Evolutionary conservation across 2,888 invertebrate genomes (phyloP).

Genomic region (Xylophagus ater): DNA sequence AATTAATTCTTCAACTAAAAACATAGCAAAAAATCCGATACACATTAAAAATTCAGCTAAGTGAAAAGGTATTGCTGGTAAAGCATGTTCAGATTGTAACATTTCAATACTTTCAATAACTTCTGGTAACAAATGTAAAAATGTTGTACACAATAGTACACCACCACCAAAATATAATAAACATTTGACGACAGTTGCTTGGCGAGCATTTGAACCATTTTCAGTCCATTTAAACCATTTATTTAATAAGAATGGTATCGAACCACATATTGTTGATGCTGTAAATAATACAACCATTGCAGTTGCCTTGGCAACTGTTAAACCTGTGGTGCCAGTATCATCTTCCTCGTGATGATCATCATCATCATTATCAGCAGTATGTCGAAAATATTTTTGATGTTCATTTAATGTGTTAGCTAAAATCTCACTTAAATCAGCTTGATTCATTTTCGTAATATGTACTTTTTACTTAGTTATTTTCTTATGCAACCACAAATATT

Average conservation of each 20-base stretch:
- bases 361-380: constrained; percentile 9
- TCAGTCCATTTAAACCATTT: constrained; percentile 44
- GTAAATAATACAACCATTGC: constrained; percentile 67
- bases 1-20: constrained; percentile 67
- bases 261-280: constrained; percentile 64
- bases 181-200: constrained; percentile 43
- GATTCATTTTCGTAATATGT: too few species aligned
- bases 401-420: too few species aligned
- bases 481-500: too few species aligned
- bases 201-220: constrained; percentile 27
- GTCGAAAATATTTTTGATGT: too few species aligned
- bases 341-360: constrained; percentile 20
- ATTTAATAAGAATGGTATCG: constrained; percentile 59
- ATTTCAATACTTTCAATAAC: constrained; percentile 56
- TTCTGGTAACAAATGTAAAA: constrained; percentile 71
- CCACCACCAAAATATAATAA: constrained; percentile 77
- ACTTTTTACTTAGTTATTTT: too few species aligned
- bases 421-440: too few species aligned
- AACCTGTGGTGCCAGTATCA: constrained; percentile 37
- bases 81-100: constrained; percentile 41
- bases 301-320: constrained; percentile 60
- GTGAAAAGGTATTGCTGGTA: constrained; percentile 48
- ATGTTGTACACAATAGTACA: constrained; percentile 68
- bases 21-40: constrained; percentile 64
- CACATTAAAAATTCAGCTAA: constrained; percentile 63